Percentiles rank a stretch among this genome's conserved stretches.
Evolutionary conservation across 2,113 vertebrate species (phyloP).

Genomic region (Oreocharis arfaki): DNA sequence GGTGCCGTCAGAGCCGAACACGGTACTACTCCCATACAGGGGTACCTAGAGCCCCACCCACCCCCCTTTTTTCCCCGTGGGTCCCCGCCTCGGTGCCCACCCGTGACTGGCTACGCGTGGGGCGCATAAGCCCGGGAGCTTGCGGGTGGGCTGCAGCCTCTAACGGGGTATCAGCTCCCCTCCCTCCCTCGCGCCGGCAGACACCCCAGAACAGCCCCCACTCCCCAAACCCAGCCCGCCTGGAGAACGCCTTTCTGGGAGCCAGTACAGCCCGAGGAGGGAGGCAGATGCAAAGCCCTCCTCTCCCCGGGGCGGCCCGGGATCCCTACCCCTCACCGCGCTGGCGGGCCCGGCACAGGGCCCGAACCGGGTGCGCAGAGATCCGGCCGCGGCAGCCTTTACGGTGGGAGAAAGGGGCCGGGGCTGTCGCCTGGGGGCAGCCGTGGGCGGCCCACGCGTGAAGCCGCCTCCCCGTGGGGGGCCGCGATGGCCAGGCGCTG

Average conservation of each 20-base stretch:
- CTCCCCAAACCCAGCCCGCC: not conserved
- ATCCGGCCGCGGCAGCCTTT: not conserved
- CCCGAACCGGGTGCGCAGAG: not conserved
- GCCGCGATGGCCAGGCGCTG: not conserved
- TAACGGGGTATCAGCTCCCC: no score
- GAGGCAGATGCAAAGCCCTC: not conserved
- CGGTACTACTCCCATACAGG: not conserved
- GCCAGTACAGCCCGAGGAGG: not conserved
- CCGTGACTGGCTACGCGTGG: not conserved
- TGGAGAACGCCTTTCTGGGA: not conserved
- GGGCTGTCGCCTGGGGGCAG: not conserved
- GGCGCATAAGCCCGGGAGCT: not conserved
- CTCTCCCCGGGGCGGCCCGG: not conserved
- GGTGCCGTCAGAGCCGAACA: not conserved
- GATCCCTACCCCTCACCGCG: not conserved
- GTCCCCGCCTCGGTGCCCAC: not conserved
- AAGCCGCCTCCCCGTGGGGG: not conserved
- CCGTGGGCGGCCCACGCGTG: not conserved
- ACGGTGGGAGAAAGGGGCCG: not conserved
- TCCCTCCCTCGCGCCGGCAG: no score
- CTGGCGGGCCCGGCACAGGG: not conserved
- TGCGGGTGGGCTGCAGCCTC: no score
- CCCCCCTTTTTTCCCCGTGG: not conserved
- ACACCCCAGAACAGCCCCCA: not conserved
- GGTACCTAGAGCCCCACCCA: not conserved